Conservation (phyloP, 2,888 invertebrate species). For the Megaustenia siamemsis region DNA sequence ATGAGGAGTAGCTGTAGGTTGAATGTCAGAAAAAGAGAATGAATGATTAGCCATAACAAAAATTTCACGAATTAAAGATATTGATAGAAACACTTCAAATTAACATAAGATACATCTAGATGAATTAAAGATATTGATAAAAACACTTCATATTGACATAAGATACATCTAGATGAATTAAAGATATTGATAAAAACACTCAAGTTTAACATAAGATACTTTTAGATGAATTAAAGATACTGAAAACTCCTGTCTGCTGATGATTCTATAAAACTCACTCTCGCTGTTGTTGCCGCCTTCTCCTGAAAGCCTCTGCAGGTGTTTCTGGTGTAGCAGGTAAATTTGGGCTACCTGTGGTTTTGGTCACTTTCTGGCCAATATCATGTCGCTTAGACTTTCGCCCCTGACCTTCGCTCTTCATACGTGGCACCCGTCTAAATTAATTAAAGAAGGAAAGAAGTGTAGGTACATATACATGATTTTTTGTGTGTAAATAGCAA, state of each 20-base stretch:
- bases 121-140: not conserved
- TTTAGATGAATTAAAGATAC: too few relatives aligned
- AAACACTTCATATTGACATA: not conserved
- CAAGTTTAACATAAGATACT: too few relatives aligned
- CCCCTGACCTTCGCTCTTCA: constrained; percentile 72
- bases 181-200: too few relatives aligned
- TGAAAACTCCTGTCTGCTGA: too few relatives aligned
- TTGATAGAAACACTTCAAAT: not conserved
- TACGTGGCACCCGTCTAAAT: constrained; percentile 75
- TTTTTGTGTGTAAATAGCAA: too few relatives aligned
- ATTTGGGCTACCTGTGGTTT: constrained; percentile 38
- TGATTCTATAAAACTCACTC: constrained; percentile 66
- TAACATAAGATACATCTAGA: not conserved
- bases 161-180: too few relatives aligned
- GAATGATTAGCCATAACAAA: too few relatives aligned
- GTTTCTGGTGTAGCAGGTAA: constrained; percentile 49
- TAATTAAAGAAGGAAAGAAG: too few relatives aligned
- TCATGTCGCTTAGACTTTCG: constrained; percentile 72
- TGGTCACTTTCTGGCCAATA: constrained; percentile 58
- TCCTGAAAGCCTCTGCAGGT: constrained; percentile 62
- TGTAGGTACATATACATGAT: too few relatives aligned
- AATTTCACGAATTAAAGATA: not conserved
- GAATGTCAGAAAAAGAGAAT: too few relatives aligned
- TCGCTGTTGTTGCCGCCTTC: constrained; percentile 62
- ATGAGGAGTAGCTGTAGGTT: too few relatives aligned